phyloP scores from a whole-genome alignment of 2,113 vertebrate species.

The Tursiops truncatus region DNA sequence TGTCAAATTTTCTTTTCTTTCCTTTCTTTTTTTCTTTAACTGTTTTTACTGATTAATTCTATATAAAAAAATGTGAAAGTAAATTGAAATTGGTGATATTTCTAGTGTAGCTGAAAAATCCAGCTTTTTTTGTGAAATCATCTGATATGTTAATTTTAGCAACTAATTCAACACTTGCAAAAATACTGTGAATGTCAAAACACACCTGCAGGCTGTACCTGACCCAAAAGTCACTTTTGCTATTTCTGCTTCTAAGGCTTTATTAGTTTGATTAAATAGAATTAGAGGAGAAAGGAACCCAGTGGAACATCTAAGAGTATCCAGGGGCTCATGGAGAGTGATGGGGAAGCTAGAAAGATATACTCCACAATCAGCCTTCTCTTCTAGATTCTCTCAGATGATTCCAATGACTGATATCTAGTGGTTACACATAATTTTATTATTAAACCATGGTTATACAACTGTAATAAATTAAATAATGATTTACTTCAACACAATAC shows the following conservation, averaged over 20 bases:
- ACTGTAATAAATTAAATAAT: background rate
- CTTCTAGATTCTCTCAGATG: too few relatives aligned
- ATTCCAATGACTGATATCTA: background rate
- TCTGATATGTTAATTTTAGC: background rate
- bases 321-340: background rate
- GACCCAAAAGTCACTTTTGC: background rate
- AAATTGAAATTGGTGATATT: background rate
- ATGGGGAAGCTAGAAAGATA: background rate
- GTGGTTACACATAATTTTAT: background rate
- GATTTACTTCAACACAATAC: background rate
- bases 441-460: background rate
- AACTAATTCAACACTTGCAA: conserved; percentile 28
- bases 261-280: background rate
- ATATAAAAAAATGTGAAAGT: background rate
- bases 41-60: background rate
- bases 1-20: background rate
- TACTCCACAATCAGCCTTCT: background rate
- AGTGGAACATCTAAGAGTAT: background rate
- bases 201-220: background rate
- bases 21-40: background rate
- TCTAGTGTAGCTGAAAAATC: background rate
- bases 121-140: background rate
- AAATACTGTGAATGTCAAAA: background rate
- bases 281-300: background rate
- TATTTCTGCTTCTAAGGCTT: background rate